Evolutionary conservation across 2,113 vertebrate species (phyloP), one percentile per base, ranked within the genome.

Genomic region (Chitala chitala): DNA sequence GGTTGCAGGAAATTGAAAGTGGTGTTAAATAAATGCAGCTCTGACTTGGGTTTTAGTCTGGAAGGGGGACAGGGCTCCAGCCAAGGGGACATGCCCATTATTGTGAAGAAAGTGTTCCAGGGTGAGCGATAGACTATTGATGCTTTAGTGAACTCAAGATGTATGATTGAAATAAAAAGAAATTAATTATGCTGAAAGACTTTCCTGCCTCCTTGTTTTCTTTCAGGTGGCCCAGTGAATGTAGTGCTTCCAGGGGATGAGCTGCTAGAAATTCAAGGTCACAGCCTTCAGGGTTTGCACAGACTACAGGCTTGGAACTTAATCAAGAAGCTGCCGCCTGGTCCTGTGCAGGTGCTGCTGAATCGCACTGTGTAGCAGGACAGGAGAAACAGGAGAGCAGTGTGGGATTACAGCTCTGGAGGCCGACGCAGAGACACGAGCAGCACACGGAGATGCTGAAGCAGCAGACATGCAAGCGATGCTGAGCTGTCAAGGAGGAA

Each of bases 1-100:
- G 12, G 76, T 90, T 89, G 78, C 75, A 82, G 78, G 40, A 55
- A 13, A 44, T 9, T 91, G 24, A 71, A 51, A 36, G 80, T 91
- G 78, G 71, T 68, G 12, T 78, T 93, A 76, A 83, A 84, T 72
- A 92, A 92, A 76, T 85, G 75, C 26, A 81, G 61, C 80, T 78
- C 83, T 42, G 88, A 91, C 68, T 83, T 93, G 63, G 90, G 92
- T 69, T 93, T 93, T 81, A 91, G 88, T 72, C 83, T 93, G 73
- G 84, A 90, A 46, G 92, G 92, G 66, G 92, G 92, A 3, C 77
- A 76, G 0, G 87, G 79, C 50, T 91, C 88, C 69, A 86, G 74
- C 29, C 71, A 76, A 10, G 91, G 88, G 51, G 87, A 90, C 75
- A 81, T 78, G 78, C 89, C 91, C 0, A 84, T 93, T 38, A 87